A percentile compares a stretch with the other conserved stretches of the same genome.
Conservation (phyloP, 2,113 vertebrate genomes). For the Hepsetus odoe region DNA sequence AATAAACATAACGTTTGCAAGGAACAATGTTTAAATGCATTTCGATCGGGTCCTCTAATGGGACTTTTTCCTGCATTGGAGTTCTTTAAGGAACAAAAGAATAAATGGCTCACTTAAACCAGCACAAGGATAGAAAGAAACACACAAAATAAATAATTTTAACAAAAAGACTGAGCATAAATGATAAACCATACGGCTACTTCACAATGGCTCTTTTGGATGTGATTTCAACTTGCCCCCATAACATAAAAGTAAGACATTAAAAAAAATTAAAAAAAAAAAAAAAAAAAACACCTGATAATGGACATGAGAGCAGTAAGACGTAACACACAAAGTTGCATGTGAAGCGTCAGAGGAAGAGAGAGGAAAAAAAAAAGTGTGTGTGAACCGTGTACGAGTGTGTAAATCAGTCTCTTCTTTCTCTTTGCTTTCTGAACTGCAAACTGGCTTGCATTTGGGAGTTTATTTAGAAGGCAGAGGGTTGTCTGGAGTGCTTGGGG, state of each 20-base stretch:
- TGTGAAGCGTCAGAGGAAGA: neutral
- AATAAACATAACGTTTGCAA: conserved; percentile 20
- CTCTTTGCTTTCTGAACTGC: neutral
- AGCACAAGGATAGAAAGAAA: conserved; percentile 61
- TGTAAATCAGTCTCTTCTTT: conserved; percentile 24
- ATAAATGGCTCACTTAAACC: conserved; percentile 34
- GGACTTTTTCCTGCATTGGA: neutral
- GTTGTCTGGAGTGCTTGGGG: conserved; percentile 59
- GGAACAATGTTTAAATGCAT: neutral
- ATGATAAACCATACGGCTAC: conserved; percentile 53
- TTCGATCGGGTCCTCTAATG: neutral
- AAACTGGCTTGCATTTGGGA: neutral
- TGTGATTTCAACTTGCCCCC: conserved; percentile 35
- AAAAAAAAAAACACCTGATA: conserved; percentile 29
- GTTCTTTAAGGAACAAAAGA: conserved; percentile 32
- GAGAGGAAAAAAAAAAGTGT: too few relatives aligned
- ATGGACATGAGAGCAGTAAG: neutral
- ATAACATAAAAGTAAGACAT: too few relatives aligned
- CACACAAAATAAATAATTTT: conserved; percentile 62
- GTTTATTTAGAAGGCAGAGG: conserved; percentile 65
- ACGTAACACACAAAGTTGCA: conserved; percentile 4
- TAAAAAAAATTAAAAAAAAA: conserved; percentile 41
- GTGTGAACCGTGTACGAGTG: conserved; percentile 21
- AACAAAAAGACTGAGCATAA: conserved; percentile 36
- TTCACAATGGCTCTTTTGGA: conserved; percentile 54